Conservation (phyloP, 2,797 vertebrate species). For the Pangasius djambal region DNA sequence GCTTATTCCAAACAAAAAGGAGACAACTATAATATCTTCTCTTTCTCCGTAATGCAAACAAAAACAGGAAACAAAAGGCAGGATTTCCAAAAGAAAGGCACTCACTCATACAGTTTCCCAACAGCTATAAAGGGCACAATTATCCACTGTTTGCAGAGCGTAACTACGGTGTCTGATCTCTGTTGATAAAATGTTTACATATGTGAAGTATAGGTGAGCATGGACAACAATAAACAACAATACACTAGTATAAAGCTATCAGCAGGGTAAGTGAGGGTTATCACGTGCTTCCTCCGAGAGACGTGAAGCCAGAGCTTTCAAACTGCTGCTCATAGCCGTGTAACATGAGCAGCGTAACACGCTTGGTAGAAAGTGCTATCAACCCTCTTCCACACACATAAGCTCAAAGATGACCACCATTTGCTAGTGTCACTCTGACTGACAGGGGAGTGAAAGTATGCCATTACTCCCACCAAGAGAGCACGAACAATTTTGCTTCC, state of each 20-base stretch:
- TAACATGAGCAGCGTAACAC: not conserved
- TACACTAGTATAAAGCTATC: not conserved
- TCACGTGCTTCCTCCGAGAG: not conserved
- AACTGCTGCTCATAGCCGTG: not conserved
- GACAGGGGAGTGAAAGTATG: not conserved
- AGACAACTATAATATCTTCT: not conserved
- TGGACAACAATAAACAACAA: not conserved
- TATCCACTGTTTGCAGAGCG: not conserved
- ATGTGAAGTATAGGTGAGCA: not conserved
- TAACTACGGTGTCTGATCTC: not conserved
- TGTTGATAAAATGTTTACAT: not conserved
- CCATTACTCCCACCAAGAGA: not conserved
- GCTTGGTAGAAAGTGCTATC: not conserved
- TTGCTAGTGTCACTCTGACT: not conserved
- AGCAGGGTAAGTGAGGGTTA: not conserved
- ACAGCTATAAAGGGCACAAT: not conserved
- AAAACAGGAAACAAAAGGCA: not conserved
- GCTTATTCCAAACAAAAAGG: not conserved
- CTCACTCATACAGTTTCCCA: not conserved
- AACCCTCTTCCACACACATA: not conserved
- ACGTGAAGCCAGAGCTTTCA: not conserved
- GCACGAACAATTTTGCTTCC: not conserved
- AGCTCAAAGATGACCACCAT: not conserved
- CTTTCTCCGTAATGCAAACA: not conserved
- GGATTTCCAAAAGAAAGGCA: not conserved